A percentile compares a stretch with the other conserved stretches of the same genome.
Evolutionary conservation across 92 coral and sea anemone species (phyloP).

Genomic region (Meandrina meandrites): DNA sequence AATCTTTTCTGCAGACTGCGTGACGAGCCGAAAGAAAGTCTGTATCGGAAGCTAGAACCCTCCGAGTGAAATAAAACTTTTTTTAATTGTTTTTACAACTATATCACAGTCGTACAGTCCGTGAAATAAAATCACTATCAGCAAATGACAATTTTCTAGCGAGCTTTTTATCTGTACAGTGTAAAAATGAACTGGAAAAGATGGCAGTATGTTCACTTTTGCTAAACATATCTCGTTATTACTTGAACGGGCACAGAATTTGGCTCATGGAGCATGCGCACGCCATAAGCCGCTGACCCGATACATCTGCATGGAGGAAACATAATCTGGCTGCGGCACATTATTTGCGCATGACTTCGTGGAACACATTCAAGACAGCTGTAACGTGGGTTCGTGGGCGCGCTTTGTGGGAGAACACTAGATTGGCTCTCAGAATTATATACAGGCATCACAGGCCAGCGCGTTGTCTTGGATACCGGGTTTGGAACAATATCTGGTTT

Average conservation of each 20-base stretch:
- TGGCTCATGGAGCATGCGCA: constrained; percentile 19
- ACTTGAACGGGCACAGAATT: constrained; percentile 23
- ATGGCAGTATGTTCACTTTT: neutral
- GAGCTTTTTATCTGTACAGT: neutral
- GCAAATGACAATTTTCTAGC: neutral
- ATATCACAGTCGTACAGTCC: neutral
- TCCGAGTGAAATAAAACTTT: neutral
- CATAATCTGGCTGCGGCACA: constrained; percentile 65
- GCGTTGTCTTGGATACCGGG: neutral
- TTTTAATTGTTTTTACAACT: neutral
- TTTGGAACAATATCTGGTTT: neutral
- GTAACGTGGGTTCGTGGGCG: constrained; percentile 1
- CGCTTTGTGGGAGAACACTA: neutral
- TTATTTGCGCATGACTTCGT: constrained; percentile 14
- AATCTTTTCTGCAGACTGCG: neutral
- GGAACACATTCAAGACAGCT: neutral
- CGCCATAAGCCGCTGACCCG: constrained; percentile 22
- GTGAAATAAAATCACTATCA: neutral
- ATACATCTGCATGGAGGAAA: constrained; percentile 69
- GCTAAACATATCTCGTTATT: constrained; percentile 24
- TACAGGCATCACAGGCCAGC: neutral
- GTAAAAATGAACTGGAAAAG: constrained; percentile 1
- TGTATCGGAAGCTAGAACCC: neutral
- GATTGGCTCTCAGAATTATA: neutral
- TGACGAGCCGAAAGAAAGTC: neutral